Conservation (phyloP, 2,113 vertebrate species). For the Ploceus nigricollis region DNA sequence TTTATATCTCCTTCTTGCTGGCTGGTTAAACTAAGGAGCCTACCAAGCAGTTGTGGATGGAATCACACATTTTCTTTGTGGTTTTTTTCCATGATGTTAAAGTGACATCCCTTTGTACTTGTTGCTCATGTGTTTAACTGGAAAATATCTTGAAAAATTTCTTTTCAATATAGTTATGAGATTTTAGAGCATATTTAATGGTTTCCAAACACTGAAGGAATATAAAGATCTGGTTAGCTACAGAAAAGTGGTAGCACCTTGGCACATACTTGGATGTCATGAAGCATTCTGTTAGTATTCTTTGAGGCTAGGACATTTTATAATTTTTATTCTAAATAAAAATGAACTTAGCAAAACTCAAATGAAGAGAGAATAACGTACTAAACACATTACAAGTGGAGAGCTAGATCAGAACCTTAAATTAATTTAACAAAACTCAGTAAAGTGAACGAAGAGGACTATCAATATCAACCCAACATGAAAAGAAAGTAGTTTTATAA, state of each 20-base stretch:
- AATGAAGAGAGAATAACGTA: neutral
- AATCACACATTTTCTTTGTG: neutral
- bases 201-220: neutral
- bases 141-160: neutral
- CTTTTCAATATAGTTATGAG: neutral
- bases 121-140: neutral
- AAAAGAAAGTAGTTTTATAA: constrained; percentile 8
- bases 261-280: neutral
- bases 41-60: neutral
- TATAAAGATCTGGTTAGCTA: neutral
- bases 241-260: neutral
- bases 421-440: neutral
- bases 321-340: neutral
- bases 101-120: neutral
- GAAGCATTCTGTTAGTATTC: neutral
- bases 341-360: neutral
- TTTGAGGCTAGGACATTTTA: neutral
- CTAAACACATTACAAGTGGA: neutral
- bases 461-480: neutral
- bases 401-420: neutral
- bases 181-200: neutral
- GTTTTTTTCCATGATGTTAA: neutral
- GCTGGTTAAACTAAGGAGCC: neutral
- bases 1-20: neutral
- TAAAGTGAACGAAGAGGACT: neutral